Base-by-base conservation (phyloP, 2,797 vertebrate species). In the Halcyon smyrnensis region DNA sequence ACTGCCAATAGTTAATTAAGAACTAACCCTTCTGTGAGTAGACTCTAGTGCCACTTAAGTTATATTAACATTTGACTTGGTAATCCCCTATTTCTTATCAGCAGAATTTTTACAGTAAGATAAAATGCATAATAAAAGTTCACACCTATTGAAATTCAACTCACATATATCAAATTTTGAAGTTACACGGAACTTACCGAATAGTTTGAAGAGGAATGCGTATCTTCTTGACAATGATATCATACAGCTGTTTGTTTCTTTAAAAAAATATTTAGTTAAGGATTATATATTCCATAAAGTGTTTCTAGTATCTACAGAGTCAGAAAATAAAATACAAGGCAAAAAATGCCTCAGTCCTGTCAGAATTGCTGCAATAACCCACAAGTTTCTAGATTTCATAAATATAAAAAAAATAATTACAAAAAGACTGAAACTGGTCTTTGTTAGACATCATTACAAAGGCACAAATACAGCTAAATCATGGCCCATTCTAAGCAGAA, bases 171-270 rank as follows among this genome's bases (percentile, higher is more conserved):
- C 1, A 19, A 56, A 84, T 67, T 63, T 16, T 36, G 17, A 54
- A 85, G 34, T 48, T 71, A 67, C 1, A 4, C 5, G 0, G 51
- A 92, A 97, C 85, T 79, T 97, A 99, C 99, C 99, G 98, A 97
- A 99, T 98, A 95, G 97, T 98, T 53, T 82, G 98, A 96, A 99
- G 97, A 46, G 99, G 99, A 96, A 99, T 98, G 75, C 2, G 46
- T 24, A 98, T 98, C 86, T 99, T 99, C 96, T 97, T 98, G 92
- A 98, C 97, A 98, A 99, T 99, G 12, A 97, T 97, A 70, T 99
- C 99, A 94, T 98, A 99, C 4, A 99, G 98, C 94, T 99, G 99
- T 95, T 99, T 99, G 97, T 99, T 99, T 97, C 99, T 99, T 90
- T 48, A 97, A 97, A 91, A 96, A 94, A 77, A 76, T 98, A 97